Conservation (phyloP, 2,113 vertebrate genomes). For the Hyperoodon ampullatus region DNA sequence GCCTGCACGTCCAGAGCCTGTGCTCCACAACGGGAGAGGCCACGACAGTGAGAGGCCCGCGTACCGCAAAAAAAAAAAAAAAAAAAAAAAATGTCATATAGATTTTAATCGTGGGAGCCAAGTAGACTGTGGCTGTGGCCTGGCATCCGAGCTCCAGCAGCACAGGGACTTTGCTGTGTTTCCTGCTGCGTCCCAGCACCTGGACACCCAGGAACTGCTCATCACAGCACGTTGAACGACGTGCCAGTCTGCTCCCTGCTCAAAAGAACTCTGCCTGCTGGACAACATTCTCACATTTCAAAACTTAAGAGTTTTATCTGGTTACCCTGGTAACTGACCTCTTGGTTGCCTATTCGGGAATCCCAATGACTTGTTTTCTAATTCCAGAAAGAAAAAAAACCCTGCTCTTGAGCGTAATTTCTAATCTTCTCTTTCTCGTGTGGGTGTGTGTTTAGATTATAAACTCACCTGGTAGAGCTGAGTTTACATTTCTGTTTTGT, state of each 20-base stretch:
- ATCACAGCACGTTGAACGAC: neutral
- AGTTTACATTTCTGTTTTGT: neutral
- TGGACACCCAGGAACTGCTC: neutral
- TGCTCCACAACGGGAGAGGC: too few relatives aligned
- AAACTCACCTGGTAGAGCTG: conserved; percentile 36
- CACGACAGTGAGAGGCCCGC: too few relatives aligned
- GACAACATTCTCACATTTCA: conserved; percentile 5
- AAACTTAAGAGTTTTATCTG: neutral
- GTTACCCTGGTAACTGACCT: neutral
- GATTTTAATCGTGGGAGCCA: neutral
- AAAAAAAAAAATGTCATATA: too few relatives aligned
- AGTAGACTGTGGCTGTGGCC: neutral
- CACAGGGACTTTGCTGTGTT: neutral
- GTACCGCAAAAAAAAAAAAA: too few relatives aligned
- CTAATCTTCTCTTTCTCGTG: neutral
- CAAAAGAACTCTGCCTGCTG: neutral
- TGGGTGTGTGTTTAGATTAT: neutral
- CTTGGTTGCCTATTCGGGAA: neutral
- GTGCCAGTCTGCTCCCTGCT: neutral
- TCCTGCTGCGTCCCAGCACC: neutral
- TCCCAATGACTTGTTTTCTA: conserved; percentile 8
- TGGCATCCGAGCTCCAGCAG: neutral
- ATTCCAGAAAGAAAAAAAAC: neutral
- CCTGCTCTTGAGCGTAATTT: neutral
- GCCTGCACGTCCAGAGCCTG: too few relatives aligned